Percentiles rank a stretch among this genome's conserved stretches.
Conservation (phyloP, 1,140 invertebrate genomes). For the Drosophila seguyi region DNA sequence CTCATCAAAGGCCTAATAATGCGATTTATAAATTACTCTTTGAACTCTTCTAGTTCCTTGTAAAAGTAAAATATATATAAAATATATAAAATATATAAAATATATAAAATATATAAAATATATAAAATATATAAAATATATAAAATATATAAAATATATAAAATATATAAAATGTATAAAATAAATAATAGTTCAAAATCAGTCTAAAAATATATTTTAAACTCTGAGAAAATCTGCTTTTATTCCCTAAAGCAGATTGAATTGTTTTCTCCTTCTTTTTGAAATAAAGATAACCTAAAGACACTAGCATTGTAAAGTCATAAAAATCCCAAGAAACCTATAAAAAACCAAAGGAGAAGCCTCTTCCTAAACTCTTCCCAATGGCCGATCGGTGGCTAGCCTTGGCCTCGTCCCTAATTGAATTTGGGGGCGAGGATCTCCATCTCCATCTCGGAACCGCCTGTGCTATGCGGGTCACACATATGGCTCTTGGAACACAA, state of each 20-base stretch:
- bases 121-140: too few relatives aligned
- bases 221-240: not conserved
- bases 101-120: too few relatives aligned
- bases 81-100: too few relatives aligned
- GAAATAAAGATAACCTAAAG: not conserved
- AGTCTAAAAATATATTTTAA: not conserved
- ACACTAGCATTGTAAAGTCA: not conserved
- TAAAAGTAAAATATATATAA: not conserved
- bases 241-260: not conserved
- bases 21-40: not conserved
- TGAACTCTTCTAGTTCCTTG: not conserved
- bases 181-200: too few relatives aligned
- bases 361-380: not conserved
- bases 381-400: not conserved
- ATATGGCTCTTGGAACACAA: slow-evolving; percentile 24
- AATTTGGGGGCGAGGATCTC: slow-evolving; percentile 11
- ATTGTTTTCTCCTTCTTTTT: not conserved
- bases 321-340: not conserved
- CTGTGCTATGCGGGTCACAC: slow-evolving; percentile 1
- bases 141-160: too few relatives aligned
- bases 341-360: not conserved
- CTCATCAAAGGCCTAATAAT: too few relatives aligned
- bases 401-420: slow-evolving; percentile 28
- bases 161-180: too few relatives aligned
- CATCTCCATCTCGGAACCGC: not conserved